Evolutionary conservation across 2,797 vertebrate species (phyloP).

Genomic region (Chlorospingus semifuscus): DNA sequence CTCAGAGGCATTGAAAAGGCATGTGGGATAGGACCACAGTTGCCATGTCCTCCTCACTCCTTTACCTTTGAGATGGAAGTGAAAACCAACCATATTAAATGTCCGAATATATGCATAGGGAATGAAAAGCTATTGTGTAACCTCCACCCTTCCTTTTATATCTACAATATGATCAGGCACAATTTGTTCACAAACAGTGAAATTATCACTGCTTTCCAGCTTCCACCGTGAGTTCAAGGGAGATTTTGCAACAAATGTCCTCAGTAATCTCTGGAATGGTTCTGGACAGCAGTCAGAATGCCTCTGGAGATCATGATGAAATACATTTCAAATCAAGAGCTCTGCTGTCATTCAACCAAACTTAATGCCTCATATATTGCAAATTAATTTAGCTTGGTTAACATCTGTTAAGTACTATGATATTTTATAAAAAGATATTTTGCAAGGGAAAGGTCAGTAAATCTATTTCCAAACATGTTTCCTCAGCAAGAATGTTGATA

Average conservation of each 20-base stretch:
- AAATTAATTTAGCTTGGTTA: neutral
- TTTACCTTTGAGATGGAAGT: neutral
- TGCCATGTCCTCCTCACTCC: neutral
- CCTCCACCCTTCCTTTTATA: neutral
- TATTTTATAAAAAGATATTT: neutral
- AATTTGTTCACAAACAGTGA: neutral
- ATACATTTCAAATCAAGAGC: neutral
- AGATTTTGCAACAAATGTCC: neutral
- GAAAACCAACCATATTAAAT: neutral
- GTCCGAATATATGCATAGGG: neutral
- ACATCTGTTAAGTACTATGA: neutral
- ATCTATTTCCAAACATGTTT: neutral
- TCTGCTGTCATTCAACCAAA: neutral
- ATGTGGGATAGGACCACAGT: neutral
- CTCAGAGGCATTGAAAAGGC: neutral
- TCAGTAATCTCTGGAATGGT: neutral
- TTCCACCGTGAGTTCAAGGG: neutral
- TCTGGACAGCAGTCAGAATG: neutral
- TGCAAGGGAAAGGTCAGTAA: neutral
- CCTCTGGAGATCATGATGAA: neutral
- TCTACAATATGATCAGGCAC: neutral
- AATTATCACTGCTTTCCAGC: neutral
- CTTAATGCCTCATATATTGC: neutral
- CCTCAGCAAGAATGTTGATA: neutral
- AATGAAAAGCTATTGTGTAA: fast-evolving